Evolutionary conservation across 2,113 vertebrate species (phyloP).

Genomic region (Lipophrys pholis): DNA sequence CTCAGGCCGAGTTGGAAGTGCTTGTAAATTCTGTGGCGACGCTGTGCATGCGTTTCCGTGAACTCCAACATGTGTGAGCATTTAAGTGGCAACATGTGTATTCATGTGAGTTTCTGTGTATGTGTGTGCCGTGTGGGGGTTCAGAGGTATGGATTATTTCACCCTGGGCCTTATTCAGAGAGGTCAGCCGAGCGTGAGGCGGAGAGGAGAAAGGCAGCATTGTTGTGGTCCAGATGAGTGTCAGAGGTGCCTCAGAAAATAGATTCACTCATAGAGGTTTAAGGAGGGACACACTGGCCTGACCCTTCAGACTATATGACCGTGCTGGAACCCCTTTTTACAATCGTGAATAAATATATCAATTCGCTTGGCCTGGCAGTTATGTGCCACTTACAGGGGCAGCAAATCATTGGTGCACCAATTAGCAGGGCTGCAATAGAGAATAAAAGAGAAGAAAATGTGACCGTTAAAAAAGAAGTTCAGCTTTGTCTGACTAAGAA

Average conservation of each 20-base stretch:
- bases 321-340: slow-evolving; percentile 37
- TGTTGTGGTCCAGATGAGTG: slow-evolving; percentile 65
- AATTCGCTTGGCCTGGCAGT: slow-evolving; percentile 33
- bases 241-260: slow-evolving; percentile 63
- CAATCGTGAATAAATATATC: slow-evolving; percentile 48
- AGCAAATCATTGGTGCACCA: not conserved
- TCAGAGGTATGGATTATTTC: slow-evolving; percentile 68
- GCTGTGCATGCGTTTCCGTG: not conserved
- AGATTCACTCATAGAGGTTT: slow-evolving; percentile 55
- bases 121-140: slow-evolving; percentile 52
- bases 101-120: slow-evolving; percentile 40
- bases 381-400: slow-evolving; percentile 9
- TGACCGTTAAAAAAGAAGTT: not conserved
- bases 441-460: not conserved
- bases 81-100: slow-evolving; percentile 43
- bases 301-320: slow-evolving; percentile 44
- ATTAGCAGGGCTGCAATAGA: not conserved
- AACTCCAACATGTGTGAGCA: slow-evolving; percentile 38
- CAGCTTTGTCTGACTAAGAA: slow-evolving; percentile 10
- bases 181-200: slow-evolving; percentile 66
- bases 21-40: not conserved
- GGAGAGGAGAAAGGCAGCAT: slow-evolving; percentile 77
- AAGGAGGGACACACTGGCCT: slow-evolving; percentile 62
- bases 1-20: not conserved
- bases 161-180: slow-evolving; percentile 72